Evolutionary conservation across 2,888 invertebrate genomes (phyloP).

Genomic region (Drosophila falleni): DNA sequence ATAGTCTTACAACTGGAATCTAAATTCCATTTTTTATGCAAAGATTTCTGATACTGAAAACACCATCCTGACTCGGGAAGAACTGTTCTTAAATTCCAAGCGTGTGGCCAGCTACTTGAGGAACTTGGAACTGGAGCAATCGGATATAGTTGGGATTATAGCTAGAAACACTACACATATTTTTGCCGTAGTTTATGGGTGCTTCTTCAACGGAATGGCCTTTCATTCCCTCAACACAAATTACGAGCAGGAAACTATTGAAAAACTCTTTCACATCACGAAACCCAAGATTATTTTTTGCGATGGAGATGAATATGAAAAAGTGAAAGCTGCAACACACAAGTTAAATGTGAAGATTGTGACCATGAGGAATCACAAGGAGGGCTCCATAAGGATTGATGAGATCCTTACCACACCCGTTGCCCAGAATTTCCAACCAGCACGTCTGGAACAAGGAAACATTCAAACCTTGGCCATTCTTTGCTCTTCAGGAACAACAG

Average conservation of each 20-base stretch:
- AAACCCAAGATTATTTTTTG: conserved; percentile 51
- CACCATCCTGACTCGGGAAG: conserved; percentile 31
- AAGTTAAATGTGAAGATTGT: conserved; percentile 17
- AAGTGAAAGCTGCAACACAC: conserved; percentile 19
- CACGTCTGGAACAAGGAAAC: conserved; percentile 50
- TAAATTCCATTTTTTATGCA: background rate
- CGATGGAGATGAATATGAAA: conserved; percentile 33
- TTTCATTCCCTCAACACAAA: conserved; percentile 47
- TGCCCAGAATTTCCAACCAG: conserved; percentile 30
- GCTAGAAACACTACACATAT: conserved; percentile 61
- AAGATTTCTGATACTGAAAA: conserved; percentile 55
- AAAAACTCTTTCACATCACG: conserved; percentile 38
- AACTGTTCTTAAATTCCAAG: conserved; percentile 44
- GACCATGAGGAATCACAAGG: conserved; percentile 24
- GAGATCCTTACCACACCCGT: conserved; percentile 15
- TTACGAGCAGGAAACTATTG: conserved; percentile 31
- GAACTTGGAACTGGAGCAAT: conserved; percentile 41
- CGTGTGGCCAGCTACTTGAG: conserved; percentile 50
- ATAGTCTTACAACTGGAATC: too few relatives aligned
- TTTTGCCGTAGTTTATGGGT: conserved; percentile 52
- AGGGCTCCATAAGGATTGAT: conserved; percentile 3
- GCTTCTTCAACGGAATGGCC: conserved; percentile 53
- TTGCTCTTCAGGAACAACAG: conserved; percentile 77
- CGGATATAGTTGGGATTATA: conserved; percentile 61
- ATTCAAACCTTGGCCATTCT: conserved; percentile 70